phyloP scores from a whole-genome alignment of 64 coral and sea anemone genomes.

The Porites lutea region DNA sequence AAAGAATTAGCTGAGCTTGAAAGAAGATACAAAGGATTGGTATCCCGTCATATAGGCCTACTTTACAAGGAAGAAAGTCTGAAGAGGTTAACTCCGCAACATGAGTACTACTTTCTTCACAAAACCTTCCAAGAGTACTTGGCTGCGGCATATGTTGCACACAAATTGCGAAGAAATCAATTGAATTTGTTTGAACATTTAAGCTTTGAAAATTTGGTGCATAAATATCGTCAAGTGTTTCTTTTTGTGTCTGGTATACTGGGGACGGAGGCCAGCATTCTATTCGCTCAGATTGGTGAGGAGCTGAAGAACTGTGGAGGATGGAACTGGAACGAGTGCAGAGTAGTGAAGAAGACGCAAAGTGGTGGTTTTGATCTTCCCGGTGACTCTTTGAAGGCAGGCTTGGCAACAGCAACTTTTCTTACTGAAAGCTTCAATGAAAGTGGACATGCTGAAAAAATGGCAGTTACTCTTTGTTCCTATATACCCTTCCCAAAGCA shows the following conservation, averaged over 20 bases:
- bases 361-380: no score
- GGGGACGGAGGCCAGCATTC: background rate
- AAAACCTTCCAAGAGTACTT: slow-evolving; percentile 45
- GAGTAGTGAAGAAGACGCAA: no score
- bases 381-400: background rate
- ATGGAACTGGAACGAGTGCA: background rate
- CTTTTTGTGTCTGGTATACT: background rate
- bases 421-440: background rate
- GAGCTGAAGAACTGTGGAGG: background rate
- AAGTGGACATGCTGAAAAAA: background rate
- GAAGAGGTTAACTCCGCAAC: slow-evolving; percentile 16
- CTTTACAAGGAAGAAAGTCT: slow-evolving; percentile 20
- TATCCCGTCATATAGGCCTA: background rate
- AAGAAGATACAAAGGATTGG: background rate
- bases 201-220: background rate
- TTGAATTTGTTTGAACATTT: background rate
- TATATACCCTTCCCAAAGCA: background rate
- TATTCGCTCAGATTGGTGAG: slow-evolving; percentile 10
- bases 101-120: slow-evolving; percentile 35
- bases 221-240: background rate
- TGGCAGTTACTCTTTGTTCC: background rate
- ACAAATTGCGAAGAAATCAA: background rate
- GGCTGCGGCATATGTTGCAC: slow-evolving; percentile 26
- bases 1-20: background rate
- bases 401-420: background rate